Conservation (phyloP, 1,140 invertebrate genomes). For the Heliconius himera region DNA sequence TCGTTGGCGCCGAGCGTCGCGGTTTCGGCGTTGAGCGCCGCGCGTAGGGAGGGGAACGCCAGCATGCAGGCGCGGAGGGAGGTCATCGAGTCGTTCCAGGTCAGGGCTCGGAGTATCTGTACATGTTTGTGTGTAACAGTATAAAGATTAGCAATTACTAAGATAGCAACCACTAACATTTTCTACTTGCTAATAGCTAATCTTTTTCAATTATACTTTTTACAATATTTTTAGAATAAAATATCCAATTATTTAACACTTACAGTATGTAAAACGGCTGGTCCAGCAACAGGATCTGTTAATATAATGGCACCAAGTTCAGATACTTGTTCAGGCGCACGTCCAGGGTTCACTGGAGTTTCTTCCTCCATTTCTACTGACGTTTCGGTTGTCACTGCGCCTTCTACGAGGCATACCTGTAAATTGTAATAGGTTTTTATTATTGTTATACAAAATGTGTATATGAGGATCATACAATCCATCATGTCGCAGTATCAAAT, state of each 20-base stretch:
- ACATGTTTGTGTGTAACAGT: background rate
- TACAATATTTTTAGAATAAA: too few relatives aligned
- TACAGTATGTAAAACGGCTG: conserved; percentile 78
- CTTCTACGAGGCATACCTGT: conserved; percentile 81
- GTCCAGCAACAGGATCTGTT: conserved; percentile 84
- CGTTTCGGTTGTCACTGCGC: conserved; percentile 73
- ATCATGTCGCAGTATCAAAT: too few relatives aligned
- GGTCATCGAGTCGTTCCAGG: conserved; percentile 92
- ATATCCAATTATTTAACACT: conserved; percentile 23
- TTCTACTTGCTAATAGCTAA: too few relatives aligned
- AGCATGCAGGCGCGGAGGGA: conserved; percentile 89
- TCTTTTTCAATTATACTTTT: too few relatives aligned
- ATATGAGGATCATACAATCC: too few relatives aligned
- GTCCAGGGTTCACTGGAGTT: conserved; percentile 80
- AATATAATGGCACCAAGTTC: conserved; percentile 84
- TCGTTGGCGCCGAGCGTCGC: conserved; percentile 84
- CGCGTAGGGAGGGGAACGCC: conserved; percentile 85
- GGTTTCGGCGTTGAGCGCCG: conserved; percentile 81
- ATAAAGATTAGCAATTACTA: too few relatives aligned
- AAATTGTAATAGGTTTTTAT: background rate
- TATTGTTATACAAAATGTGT: too few relatives aligned
- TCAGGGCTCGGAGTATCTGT: conserved; percentile 85
- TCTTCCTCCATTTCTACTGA: conserved; percentile 69
- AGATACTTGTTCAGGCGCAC: conserved; percentile 88
- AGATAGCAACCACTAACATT: too few relatives aligned